Evolutionary conservation across 1,140 invertebrate genomes (phyloP).

Genomic region (Tetramorium parvispinum): DNA sequence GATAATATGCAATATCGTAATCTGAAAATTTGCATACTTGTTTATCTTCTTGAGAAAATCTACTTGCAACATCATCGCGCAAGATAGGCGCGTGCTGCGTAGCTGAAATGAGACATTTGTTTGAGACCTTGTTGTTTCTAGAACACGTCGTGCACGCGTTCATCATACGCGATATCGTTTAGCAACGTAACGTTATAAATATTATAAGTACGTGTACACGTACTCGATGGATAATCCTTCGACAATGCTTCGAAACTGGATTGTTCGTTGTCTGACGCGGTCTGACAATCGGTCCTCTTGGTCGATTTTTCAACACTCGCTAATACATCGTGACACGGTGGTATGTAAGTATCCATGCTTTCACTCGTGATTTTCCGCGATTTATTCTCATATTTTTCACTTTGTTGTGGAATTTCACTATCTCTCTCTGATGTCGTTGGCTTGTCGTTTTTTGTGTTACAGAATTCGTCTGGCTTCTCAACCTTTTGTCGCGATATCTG

Average conservation of each 20-base stretch:
- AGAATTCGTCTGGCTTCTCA: constrained; percentile 61
- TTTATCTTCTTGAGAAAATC: constrained; percentile 8
- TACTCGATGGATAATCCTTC: constrained; percentile 59
- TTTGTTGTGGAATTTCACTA: background rate
- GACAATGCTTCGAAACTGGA: constrained; percentile 16
- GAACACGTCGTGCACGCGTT: background rate
- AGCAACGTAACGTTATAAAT: background rate
- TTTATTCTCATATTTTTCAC: background rate
- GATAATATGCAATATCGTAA: background rate
- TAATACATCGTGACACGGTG: background rate
- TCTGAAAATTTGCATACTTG: constrained; percentile 1
- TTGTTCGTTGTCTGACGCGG: background rate
- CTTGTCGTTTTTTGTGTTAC: constrained; percentile 34
- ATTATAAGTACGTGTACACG: background rate
- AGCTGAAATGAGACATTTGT: background rate
- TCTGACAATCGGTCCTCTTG: background rate
- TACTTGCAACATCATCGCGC: background rate
- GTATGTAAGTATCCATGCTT: background rate
- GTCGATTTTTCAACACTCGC: background rate
- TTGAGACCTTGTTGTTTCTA: background rate
- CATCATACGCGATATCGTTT: background rate
- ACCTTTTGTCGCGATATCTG: constrained; percentile 55
- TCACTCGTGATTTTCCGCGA: background rate
- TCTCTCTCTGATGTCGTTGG: background rate
- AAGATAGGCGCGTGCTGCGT: background rate